Evolutionary conservation across 2,888 invertebrate species (phyloP), one percentile per base, ranked within the genome.

Genomic region (Morpho deidamia): DNA sequence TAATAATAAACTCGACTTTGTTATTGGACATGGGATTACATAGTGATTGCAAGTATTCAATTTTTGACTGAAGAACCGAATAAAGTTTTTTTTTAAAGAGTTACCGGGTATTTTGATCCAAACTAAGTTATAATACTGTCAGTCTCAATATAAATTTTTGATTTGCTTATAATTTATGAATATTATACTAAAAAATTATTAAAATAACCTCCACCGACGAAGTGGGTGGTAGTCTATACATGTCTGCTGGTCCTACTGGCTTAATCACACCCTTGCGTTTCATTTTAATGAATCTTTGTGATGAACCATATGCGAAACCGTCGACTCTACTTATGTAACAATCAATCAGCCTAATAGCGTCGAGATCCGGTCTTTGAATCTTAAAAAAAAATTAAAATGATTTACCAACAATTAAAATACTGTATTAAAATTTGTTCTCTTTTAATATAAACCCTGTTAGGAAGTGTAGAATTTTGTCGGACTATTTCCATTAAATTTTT

Each of bases 251-350:
- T 1, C 84, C 88, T 43, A 86, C 76, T n/a, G 91, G 90, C 67
- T 91, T 90, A n/a, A 88, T 72, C 8, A 90, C 76, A 14, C 89
- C 88, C 67, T 91, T 91, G 35, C 76, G 76, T 61, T 90, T 87
- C 90, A 91, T 91, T 70, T 76, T 85, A 4, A 59, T 70, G 60
- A 91, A 79, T 64, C 90, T 78, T 60, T 83, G 76, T 44, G 70
- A 71, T 1, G 91, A 91, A 46, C 87, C 89, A 61, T 91, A 92
- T 0, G 91, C 81, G 62, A 90, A 91, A 32, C 92, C 92, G 72
- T 92, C 88, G 1, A 89, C 89, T 68, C 80, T 76, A 12, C 91
- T 90, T 42, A 90, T 71, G 56, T 91, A 91, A 52, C 84, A 74
- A 64, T 91, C 91, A 11, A 91, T 76, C 42, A 81, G 68, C 56